Base-by-base conservation (phyloP, 1,140 invertebrate species). In the Drosophila santomea region DNA sequence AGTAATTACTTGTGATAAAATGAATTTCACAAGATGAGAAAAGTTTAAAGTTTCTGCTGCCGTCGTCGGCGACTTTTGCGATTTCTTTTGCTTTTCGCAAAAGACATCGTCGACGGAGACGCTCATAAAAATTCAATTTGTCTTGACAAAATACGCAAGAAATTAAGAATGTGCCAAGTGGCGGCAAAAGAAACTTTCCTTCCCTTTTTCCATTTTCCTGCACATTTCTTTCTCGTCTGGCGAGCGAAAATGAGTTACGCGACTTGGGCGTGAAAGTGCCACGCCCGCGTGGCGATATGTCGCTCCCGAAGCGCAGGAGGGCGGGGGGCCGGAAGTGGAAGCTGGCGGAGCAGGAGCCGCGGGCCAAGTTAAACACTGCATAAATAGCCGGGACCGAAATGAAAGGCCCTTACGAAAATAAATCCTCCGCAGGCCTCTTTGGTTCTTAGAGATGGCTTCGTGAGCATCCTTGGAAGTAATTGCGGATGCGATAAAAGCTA, bases 1-100 rank as follows among this genome's bases (percentile, higher is more conserved):
- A 89, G 85, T 90, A 89, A 89, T 89, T 89, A 89, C 84, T 90
- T 89, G 84, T 80, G 85, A 89, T 89, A 89, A 89, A 90, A 90
- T 78, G 77, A 84, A 80, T 84, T 89, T 89, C 85, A 80, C 77
- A 80, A 90, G 84, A 89, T 89, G 84, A 90, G 84, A 89, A 90
- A 89, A 90, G 84, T 89, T 89, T 89, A 89, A 84, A 90, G 80
- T 89, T 85, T 89, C 32, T 68, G 51, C 64, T 43, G 57, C 44
- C 60, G 51, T 43, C 15, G 58, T 36, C 48, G 45, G 44, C 58
- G 38, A 68, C 44, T 75, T 64, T 88, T 88, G 74, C 75, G 71
- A 86, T 86, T 88, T 72, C 81, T 77, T 77, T 77, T 55, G 74
- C 62, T 63, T 72, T 72, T 78, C 66, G 60, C 55, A 60, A 57